phyloP scores from a whole-genome alignment of 2,797 vertebrate species.

The Sardinella longiceps region DNA sequence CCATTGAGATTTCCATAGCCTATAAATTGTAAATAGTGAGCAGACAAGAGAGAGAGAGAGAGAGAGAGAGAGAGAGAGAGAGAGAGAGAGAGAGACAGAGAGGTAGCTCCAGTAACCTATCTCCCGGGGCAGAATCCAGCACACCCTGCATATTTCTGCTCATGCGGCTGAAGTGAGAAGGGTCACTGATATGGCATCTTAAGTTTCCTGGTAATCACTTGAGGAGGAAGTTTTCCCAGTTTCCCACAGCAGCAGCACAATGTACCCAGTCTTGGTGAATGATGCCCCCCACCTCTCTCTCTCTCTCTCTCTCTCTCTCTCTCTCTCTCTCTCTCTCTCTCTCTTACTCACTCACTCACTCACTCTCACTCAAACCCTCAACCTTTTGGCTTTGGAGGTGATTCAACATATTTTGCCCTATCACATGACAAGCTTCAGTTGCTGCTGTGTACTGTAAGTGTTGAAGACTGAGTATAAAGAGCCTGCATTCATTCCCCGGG shows the following conservation, averaged over 20 bases:
- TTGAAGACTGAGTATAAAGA: slow-evolving; percentile 8
- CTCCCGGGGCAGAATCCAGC: slow-evolving; percentile 12
- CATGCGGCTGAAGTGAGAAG: slow-evolving; percentile 68
- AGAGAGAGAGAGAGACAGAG: not conserved
- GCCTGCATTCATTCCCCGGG: slow-evolving; percentile 14
- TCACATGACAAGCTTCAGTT: slow-evolving; percentile 45
- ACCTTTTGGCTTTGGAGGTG: slow-evolving; percentile 66
- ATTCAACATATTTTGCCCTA: slow-evolving; percentile 58
- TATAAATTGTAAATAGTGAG: not conserved
- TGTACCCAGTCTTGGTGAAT: slow-evolving; percentile 77
- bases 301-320: slow-evolving; percentile 30
- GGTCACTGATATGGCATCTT: slow-evolving; percentile 70
- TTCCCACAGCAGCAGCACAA: slow-evolving; percentile 88
- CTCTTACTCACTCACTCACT: not conserved
- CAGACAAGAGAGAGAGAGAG: not conserved
- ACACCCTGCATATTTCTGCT: slow-evolving; percentile 57
- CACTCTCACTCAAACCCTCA: slow-evolving; percentile 40
- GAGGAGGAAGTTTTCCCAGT: slow-evolving; percentile 82
- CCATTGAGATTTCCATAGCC: not conserved
- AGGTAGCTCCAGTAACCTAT: not conserved
- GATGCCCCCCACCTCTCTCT: slow-evolving; percentile 58
- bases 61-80: not conserved
- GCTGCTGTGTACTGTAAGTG: slow-evolving; percentile 32
- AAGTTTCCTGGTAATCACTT: slow-evolving; percentile 77
- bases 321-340: slow-evolving; percentile 21